Evolutionary conservation across 2,113 vertebrate species (phyloP).

Genomic region (Rhinogobius similis): DNA sequence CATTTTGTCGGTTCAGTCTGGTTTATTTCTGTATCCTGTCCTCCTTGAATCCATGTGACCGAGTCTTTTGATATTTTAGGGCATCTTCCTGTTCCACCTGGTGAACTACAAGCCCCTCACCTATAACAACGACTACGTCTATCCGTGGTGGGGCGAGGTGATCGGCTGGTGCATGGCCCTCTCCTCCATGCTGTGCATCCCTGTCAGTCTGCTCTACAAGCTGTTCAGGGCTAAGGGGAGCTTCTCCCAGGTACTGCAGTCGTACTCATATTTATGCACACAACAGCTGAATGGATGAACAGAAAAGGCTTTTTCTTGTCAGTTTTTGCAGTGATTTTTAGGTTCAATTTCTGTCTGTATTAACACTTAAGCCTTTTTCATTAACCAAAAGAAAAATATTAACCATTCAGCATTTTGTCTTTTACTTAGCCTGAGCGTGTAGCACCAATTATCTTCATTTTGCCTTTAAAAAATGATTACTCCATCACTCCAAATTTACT

Average conservation of each 20-base stretch:
- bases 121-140: constrained; percentile 83
- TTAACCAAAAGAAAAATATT: too few species aligned
- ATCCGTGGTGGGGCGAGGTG: constrained; percentile 86
- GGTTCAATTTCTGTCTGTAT: too few species aligned
- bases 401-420: too few species aligned
- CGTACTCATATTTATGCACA: not conserved
- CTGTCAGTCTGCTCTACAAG: constrained; percentile 79
- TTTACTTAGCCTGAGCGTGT: too few species aligned
- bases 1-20: not conserved
- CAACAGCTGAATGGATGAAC: too few species aligned
- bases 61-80: constrained; percentile 50
- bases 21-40: not conserved
- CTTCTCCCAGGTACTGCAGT: constrained; percentile 72
- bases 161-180: constrained; percentile 83
- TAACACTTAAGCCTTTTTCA: too few species aligned
- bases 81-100: constrained; percentile 84
- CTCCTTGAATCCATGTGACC: not conserved
- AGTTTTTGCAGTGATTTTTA: not conserved
- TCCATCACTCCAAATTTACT: too few species aligned
- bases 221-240: constrained; percentile 78
- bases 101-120: constrained; percentile 84
- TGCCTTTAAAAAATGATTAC: too few species aligned
- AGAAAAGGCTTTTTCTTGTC: not conserved
- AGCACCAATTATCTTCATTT: too few species aligned
- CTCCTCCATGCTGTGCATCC: constrained; percentile 85